Evolutionary conservation across 2,113 vertebrate genomes (phyloP).

Genomic region (Galemys pyrenaicus): DNA sequence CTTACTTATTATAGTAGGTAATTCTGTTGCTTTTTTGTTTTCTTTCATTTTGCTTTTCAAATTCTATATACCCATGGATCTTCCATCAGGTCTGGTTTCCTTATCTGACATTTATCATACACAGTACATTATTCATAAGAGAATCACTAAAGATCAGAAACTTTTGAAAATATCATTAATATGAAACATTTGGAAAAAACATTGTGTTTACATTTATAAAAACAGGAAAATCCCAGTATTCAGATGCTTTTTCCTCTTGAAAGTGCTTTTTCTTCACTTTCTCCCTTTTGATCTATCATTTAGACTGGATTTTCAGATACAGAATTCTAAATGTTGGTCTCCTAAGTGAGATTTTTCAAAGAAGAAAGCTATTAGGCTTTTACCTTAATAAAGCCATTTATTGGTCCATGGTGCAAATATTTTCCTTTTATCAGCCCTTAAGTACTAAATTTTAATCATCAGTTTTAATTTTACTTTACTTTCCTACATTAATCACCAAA

Average conservation of each 20-base stretch:
- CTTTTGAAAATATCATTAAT: background rate
- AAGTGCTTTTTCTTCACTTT: background rate
- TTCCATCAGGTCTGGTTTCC: background rate
- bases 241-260: background rate
- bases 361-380: background rate
- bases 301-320: background rate
- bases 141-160: background rate
- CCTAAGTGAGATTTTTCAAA: background rate
- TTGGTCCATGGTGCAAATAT: background rate
- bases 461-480: background rate
- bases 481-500: background rate
- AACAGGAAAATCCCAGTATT: background rate
- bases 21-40: background rate
- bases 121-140: background rate
- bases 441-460: background rate
- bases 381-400: background rate
- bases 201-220: background rate
- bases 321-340: background rate
- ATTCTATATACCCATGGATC: background rate
- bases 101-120: background rate
- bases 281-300: background rate
- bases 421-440: background rate
- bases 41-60: background rate
- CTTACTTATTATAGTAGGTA: background rate
- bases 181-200: background rate